phyloP scores from a whole-genome alignment of 1,140 invertebrate genomes.

The Hormaphis cornu region DNA sequence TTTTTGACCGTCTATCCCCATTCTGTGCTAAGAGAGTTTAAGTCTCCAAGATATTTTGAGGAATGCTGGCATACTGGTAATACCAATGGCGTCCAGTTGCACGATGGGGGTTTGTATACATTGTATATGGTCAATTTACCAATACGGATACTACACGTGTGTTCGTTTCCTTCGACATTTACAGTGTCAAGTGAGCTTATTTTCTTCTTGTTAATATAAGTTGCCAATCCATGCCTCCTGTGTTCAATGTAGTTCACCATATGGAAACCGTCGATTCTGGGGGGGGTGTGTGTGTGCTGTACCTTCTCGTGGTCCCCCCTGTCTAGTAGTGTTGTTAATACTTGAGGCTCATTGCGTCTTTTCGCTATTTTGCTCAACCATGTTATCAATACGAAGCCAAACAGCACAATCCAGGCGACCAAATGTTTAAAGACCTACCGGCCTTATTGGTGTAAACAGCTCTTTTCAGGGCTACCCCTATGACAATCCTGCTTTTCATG shows the following conservation, averaged over 20 bases:
- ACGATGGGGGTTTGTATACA: not conserved
- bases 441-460: no score
- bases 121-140: not conserved
- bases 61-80: not conserved
- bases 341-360: no score
- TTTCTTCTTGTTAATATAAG: not conserved
- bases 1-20: not conserved
- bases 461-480: no score
- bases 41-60: not conserved
- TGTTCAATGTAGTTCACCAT: slow-evolving; percentile 5
- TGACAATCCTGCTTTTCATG: no score
- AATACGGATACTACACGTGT: not conserved
- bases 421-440: no score
- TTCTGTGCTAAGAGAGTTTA: not conserved
- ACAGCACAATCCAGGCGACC: no score
- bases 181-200: not conserved
- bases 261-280: not conserved
- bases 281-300: no score
- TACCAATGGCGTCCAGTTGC: not conserved
- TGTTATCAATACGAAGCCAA: no score
- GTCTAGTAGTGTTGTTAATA: no score
- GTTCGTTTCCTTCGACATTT: slow-evolving; percentile 1
- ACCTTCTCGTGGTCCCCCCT: no score
- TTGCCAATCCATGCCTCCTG: not conserved
- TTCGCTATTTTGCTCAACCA: no score